phyloP scores from a whole-genome alignment of 2,797 vertebrate genomes.

The Bryconaethiops microstoma region DNA sequence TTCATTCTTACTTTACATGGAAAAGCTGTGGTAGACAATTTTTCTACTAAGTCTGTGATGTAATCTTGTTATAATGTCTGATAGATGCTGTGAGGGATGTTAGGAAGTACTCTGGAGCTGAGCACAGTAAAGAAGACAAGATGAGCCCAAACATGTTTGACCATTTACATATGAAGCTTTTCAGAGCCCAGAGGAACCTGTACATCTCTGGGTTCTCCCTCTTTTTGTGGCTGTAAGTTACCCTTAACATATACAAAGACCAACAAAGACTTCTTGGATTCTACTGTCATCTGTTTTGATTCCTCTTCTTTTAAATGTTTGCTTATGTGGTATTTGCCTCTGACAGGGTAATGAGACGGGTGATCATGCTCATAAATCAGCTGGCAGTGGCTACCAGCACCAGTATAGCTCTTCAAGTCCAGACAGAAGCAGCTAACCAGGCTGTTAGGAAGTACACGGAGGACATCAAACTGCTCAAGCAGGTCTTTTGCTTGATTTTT shows the following conservation, averaged over 20 bases:
- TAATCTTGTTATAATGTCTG: neutral
- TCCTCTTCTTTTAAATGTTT: neutral
- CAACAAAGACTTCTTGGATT: neutral
- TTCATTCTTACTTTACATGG: neutral
- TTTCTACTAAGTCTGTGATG: neutral
- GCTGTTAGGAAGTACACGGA: constrained; percentile 85
- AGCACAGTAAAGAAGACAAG: constrained; percentile 70
- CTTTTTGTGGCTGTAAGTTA: constrained; percentile 95
- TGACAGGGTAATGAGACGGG: constrained; percentile 81
- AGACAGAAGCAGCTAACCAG: constrained; percentile 82
- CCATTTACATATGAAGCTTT: constrained; percentile 97
- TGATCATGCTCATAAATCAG: constrained; percentile 87
- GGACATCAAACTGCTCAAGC: constrained; percentile 83
- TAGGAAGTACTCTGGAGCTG: constrained; percentile 84
- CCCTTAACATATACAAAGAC: neutral
- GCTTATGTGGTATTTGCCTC: neutral
- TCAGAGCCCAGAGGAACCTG: constrained; percentile 94
- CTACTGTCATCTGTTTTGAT: neutral
- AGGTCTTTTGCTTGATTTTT: constrained; percentile 69
- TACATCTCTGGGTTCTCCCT: constrained; percentile 97
- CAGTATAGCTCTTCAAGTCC: constrained; percentile 77
- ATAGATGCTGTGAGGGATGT: constrained; percentile 92
- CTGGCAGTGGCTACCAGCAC: constrained; percentile 77
- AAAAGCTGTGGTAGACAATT: neutral
- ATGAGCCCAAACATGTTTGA: constrained; percentile 80